Evolutionary conservation across 2,888 invertebrate species (phyloP).

Genomic region (Sturmia bella): DNA sequence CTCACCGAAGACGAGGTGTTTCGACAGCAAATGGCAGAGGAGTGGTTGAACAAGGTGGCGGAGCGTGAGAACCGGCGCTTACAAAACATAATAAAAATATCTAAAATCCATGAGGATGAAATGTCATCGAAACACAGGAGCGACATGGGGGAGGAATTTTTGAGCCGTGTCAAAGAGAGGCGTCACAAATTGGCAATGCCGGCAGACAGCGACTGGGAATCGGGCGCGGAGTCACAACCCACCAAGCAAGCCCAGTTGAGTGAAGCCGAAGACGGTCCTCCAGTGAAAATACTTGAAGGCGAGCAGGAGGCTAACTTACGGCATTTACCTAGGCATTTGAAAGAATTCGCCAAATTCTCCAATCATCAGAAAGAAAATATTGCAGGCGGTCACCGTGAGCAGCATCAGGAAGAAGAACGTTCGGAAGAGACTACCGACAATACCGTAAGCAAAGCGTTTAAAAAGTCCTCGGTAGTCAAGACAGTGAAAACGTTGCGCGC

Average conservation of each 20-base stretch:
- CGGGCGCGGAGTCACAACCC: constrained; percentile 83
- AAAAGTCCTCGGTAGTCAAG: constrained; percentile 78
- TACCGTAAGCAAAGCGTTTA: constrained; percentile 76
- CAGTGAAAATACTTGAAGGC: constrained; percentile 87
- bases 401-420: constrained; percentile 76
- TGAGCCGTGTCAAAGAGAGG: constrained; percentile 88
- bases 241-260: constrained; percentile 66
- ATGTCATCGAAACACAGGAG: constrained; percentile 29
- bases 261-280: constrained; percentile 80
- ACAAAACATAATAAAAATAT: constrained; percentile 91
- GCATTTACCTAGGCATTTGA: constrained; percentile 89
- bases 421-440: constrained; percentile 76
- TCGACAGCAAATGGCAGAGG: constrained; percentile 91
- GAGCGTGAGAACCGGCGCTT: constrained; percentile 90
- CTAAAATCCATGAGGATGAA: constrained; percentile 82
- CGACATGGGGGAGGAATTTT: constrained; percentile 88
- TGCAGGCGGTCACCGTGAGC: constrained; percentile 74
- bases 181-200: constrained; percentile 87
- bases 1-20: constrained; percentile 88
- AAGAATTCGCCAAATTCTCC: constrained; percentile 87
- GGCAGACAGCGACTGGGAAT: constrained; percentile 86
- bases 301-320: constrained; percentile 84
- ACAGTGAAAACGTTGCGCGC: constrained; percentile 77
- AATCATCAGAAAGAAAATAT: constrained; percentile 76
- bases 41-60: constrained; percentile 90